A percentile compares a stretch with the other conserved stretches of the same genome.
phyloP scores from a whole-genome alignment of 2,797 vertebrate genomes.

The Anomalospiza imberbis region DNA sequence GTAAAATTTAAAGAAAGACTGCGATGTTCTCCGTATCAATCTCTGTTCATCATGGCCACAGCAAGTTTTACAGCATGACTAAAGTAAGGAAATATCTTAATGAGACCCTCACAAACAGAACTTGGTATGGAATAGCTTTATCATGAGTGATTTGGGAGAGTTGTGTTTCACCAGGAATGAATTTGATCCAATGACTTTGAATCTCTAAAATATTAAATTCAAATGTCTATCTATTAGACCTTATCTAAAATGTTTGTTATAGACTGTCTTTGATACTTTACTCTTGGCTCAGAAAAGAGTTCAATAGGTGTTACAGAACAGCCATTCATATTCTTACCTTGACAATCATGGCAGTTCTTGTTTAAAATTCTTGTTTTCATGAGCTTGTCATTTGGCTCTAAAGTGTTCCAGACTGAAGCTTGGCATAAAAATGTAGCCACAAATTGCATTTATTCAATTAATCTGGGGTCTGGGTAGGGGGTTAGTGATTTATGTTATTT shows the following conservation, averaged over 20 bases:
- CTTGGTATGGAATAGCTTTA: not conserved
- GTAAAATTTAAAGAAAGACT: not conserved
- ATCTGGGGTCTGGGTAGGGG: not conserved
- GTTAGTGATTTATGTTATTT: not conserved
- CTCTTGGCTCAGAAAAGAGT: not conserved
- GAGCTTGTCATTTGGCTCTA: not conserved
- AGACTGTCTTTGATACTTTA: not conserved
- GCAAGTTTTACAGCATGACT: not conserved
- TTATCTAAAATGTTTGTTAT: not conserved
- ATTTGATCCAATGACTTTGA: not conserved
- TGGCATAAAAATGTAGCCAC: not conserved
- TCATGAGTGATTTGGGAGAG: not conserved
- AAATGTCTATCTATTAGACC: not conserved
- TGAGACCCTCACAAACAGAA: not conserved
- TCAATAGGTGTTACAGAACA: not conserved
- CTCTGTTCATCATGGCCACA: not conserved
- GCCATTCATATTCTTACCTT: not conserved
- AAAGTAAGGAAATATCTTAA: not conserved
- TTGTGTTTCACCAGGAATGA: not conserved
- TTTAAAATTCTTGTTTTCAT: not conserved
- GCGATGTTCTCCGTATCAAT: fast-evolving
- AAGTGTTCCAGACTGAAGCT: not conserved
- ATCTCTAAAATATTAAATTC: not conserved
- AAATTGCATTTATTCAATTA: not conserved
- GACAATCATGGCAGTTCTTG: not conserved